phyloP scores from a whole-genome alignment of 2,113 vertebrate species.

The Miniopterus natalensis region DNA sequence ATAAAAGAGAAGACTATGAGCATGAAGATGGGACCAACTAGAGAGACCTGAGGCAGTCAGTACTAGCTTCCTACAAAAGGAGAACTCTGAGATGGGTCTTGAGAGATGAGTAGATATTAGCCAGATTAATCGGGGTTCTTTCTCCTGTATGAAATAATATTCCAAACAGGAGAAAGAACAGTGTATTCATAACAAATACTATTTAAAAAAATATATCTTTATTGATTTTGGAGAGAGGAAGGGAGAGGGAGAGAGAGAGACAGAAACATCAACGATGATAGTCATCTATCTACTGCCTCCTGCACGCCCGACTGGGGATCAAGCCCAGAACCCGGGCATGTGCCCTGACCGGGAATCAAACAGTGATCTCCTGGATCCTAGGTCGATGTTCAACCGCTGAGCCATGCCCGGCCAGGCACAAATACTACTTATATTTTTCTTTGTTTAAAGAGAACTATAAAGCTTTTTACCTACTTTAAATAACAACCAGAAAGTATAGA shows the following conservation, averaged over 20 bases:
- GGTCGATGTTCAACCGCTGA: too few species aligned
- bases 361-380: too few species aligned
- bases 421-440: not conserved
- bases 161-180: not conserved
- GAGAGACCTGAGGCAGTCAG: not conserved
- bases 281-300: too few species aligned
- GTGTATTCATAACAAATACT: not conserved
- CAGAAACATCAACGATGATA: too few species aligned
- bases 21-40: not conserved
- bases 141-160: not conserved
- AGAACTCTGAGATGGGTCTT: not conserved
- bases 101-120: not conserved
- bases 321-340: too few species aligned
- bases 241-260: too few species aligned
- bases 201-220: not conserved
- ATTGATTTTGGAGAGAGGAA: too few species aligned
- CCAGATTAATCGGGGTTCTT: not conserved
- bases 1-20: not conserved
- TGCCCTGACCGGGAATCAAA: too few species aligned
- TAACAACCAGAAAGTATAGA: not conserved
- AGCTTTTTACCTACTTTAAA: not conserved
- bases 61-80: not conserved
- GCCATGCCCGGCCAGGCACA: not conserved
- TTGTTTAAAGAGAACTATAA: constrained; percentile 14
- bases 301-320: too few species aligned